Evolutionary conservation across 2,888 invertebrate species (phyloP).

Genomic region (Anarsia innoxiella): DNA sequence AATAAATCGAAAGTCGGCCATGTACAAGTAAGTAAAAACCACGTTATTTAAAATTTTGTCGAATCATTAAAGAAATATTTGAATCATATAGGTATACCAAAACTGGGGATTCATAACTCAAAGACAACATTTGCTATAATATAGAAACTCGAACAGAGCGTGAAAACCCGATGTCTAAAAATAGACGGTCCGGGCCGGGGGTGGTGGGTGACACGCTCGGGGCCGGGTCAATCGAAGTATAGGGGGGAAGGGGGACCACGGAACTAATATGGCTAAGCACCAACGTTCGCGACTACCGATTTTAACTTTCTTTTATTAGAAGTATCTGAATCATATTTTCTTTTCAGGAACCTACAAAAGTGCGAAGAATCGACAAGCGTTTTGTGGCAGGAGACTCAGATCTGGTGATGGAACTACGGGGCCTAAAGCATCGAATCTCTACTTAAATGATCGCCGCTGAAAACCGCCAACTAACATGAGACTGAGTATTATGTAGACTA

Average conservation of each 20-base stretch:
- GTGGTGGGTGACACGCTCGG: slow-evolving; percentile 61
- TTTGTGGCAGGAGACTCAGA: slow-evolving; percentile 78
- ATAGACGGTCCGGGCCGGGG: slow-evolving; percentile 63
- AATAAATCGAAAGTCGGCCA: slow-evolving; percentile 66
- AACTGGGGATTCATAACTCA: neutral
- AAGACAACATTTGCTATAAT: neutral
- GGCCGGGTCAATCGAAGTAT: slow-evolving; percentile 70
- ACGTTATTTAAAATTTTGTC: no score
- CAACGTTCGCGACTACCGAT: slow-evolving; percentile 2
- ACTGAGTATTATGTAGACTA: slow-evolving; percentile 69
- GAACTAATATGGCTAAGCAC: slow-evolving; percentile 8
- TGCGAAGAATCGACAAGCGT: slow-evolving; percentile 75
- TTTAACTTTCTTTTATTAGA: slow-evolving; percentile 2
- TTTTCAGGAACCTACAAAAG: slow-evolving; percentile 47
- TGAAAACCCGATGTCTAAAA: slow-evolving; percentile 63
- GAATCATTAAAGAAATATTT: no score
- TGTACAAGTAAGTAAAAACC: slow-evolving; percentile 65
- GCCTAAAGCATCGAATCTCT: slow-evolving; percentile 76
- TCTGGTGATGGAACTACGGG: slow-evolving; percentile 77
- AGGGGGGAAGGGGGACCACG: slow-evolving; percentile 31
- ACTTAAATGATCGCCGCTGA: slow-evolving; percentile 64
- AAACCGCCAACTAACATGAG: slow-evolving; percentile 67
- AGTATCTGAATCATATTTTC: slow-evolving; percentile 23
- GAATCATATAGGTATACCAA: no score
- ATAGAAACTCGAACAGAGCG: slow-evolving; percentile 24